Conservation (phyloP, 2,888 invertebrate genomes). For the Nymphalis urticae region DNA sequence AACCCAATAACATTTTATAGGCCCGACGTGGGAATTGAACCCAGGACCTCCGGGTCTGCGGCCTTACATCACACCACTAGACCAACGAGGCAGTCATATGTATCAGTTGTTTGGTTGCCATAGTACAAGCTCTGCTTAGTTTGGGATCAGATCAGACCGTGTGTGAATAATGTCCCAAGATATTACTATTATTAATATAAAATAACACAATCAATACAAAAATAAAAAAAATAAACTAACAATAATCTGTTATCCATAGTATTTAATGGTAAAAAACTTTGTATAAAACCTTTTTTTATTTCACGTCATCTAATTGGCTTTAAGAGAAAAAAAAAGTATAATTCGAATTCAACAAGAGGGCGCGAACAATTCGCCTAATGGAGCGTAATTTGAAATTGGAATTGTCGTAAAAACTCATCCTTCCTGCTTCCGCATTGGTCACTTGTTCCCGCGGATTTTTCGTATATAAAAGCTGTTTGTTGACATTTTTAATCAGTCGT, state of each 20-base stretch:
- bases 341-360: slow-evolving; percentile 60
- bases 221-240: not conserved
- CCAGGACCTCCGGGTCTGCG: too few species aligned
- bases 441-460: slow-evolving; percentile 59
- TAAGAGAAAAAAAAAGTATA: slow-evolving; percentile 44
- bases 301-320: slow-evolving; percentile 37
- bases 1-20: too few species aligned
- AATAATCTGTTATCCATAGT: not conserved
- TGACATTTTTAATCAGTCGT: slow-evolving; percentile 53
- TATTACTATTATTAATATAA: too few species aligned
- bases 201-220: not conserved
- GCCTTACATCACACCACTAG: too few species aligned
- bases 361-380: slow-evolving; percentile 69
- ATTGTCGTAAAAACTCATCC: slow-evolving; percentile 63
- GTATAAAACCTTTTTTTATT: slow-evolving; percentile 9
- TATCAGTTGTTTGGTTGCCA: too few species aligned
- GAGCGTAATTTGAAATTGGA: slow-evolving; percentile 68
- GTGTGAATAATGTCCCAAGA: too few species aligned
- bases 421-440: slow-evolving; percentile 73
- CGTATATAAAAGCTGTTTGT: slow-evolving; percentile 52
- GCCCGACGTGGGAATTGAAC: too few species aligned
- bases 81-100: too few species aligned
- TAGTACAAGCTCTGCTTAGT: too few species aligned
- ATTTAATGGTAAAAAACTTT: slow-evolving; percentile 1
- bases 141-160: too few species aligned